Percentiles rank a stretch among this genome's conserved stretches.
Conservation (phyloP, 2,113 vertebrate species). For the Tinamus guttatus region DNA sequence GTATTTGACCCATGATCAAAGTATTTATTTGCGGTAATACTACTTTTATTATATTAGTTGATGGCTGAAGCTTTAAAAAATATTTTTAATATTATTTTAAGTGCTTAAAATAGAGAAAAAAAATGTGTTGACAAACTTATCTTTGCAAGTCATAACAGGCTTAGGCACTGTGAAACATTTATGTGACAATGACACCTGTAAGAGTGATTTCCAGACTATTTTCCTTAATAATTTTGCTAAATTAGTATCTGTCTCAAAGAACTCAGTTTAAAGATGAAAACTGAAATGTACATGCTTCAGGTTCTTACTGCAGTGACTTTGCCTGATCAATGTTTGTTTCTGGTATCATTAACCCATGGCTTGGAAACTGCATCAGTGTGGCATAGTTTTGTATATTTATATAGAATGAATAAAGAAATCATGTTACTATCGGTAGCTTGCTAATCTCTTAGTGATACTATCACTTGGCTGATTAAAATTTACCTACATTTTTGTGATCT, state of each 20-base stretch:
- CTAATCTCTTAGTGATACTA: background rate
- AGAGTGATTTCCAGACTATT: background rate
- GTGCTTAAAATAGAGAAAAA: background rate
- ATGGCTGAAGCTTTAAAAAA: background rate
- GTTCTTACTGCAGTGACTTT: background rate
- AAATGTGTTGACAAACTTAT: background rate
- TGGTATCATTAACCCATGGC: background rate
- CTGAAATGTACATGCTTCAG: accelerated
- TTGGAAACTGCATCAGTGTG: background rate
- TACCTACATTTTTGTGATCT: background rate
- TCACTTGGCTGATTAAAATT: background rate
- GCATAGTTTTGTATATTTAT: background rate
- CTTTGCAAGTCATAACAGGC: background rate
- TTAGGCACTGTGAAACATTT: background rate
- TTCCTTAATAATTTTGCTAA: background rate
- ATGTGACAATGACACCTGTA: background rate
- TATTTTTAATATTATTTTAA: background rate
- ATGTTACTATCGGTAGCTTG: background rate
- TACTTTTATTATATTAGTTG: background rate
- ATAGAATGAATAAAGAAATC: background rate
- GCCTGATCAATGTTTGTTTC: background rate
- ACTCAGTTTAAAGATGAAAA: background rate
- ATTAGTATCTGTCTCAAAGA: background rate
- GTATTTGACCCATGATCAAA: background rate
- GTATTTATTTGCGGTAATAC: background rate